phyloP scores from a whole-genome alignment of 2,797 vertebrate species.

The Meriones psammophilus region DNA sequence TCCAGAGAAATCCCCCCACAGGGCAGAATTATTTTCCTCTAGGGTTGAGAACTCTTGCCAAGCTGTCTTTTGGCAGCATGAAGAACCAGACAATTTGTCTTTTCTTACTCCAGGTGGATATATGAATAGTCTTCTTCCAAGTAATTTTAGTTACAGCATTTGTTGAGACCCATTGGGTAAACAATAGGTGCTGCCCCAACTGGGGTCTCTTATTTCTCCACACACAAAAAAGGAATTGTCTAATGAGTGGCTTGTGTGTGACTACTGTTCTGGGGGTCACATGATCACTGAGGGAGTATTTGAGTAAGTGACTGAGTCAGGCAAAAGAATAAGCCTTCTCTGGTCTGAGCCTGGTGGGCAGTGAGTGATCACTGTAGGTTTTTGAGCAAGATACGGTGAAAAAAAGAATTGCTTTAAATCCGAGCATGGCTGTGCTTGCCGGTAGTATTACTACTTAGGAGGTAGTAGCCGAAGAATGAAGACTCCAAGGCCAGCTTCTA shows the following conservation, averaged over 20 bases:
- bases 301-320: constrained; percentile 17
- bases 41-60: not conserved
- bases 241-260: not conserved
- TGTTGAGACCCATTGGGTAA: not conserved
- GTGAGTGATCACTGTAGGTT: not conserved
- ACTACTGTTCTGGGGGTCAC: not conserved
- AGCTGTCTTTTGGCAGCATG: not conserved
- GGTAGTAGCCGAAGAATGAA: not conserved
- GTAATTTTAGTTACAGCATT: constrained; percentile 40
- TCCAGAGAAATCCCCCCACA: constrained; percentile 11
- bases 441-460: not conserved
- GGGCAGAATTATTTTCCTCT: not conserved
- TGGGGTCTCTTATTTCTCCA: not conserved
- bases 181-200: not conserved
- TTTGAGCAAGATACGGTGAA: not conserved
- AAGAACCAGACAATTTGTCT: constrained; percentile 37
- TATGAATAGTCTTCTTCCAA: constrained; percentile 44
- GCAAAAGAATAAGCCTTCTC: constrained; percentile 3
- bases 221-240: not conserved
- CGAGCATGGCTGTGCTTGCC: not conserved
- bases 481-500: not conserved
- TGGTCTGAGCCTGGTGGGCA: not conserved
- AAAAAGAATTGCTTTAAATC: not conserved
- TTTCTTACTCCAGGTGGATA: not conserved
- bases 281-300: not conserved